phyloP scores from a whole-genome alignment of 2,113 vertebrate species.

The Gymnorhina tibicen region DNA sequence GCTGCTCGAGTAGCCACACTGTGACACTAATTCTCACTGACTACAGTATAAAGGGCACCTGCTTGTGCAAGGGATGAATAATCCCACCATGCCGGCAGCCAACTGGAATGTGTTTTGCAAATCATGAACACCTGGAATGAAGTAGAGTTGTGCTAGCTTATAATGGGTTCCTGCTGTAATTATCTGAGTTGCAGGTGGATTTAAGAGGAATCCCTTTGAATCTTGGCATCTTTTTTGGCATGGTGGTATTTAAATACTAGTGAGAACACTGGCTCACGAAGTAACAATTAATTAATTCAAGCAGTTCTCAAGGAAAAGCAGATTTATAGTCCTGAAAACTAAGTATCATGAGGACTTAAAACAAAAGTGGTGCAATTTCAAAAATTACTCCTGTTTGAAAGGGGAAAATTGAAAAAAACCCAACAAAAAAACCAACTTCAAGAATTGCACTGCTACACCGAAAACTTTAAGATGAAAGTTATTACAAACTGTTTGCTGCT shows the following conservation, averaged over 20 bases:
- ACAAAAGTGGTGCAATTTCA: background rate
- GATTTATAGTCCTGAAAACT: background rate
- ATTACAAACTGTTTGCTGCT: background rate
- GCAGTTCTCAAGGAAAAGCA: background rate
- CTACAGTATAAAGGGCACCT: background rate
- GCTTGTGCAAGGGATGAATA: background rate
- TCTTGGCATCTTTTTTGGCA: background rate
- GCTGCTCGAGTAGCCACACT: background rate
- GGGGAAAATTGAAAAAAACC: background rate
- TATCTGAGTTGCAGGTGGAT: background rate
- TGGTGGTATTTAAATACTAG: background rate
- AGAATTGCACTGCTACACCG: background rate
- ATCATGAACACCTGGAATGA: background rate
- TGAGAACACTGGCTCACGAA: background rate
- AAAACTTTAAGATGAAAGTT: background rate
- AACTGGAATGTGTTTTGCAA: background rate
- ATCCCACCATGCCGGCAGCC: background rate
- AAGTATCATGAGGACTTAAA: background rate
- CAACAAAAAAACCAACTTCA: background rate
- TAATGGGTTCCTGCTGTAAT: background rate
- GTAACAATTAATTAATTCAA: background rate
- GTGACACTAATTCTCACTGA: background rate
- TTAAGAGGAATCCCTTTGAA: background rate
- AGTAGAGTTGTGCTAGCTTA: background rate
- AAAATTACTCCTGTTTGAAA: background rate